Percentiles rank a stretch among this genome's conserved stretches.
Conservation (phyloP, 2,797 vertebrate genomes). For the Coilia nasus region DNA sequence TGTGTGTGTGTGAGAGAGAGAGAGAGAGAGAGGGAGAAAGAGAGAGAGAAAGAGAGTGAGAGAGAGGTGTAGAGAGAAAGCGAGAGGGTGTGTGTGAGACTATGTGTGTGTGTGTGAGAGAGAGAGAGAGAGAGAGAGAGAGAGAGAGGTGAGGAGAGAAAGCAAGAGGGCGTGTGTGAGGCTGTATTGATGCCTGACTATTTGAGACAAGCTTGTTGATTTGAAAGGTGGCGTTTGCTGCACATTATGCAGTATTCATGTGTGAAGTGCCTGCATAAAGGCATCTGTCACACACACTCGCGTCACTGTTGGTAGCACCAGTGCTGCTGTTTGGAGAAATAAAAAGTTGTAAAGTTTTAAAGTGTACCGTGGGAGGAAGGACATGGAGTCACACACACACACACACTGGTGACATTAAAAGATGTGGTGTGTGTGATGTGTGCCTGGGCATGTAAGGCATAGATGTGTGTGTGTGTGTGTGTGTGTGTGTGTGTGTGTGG, state of each 20-base stretch:
- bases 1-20: too few species aligned
- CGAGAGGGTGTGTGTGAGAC: too few species aligned
- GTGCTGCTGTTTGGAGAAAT: neutral
- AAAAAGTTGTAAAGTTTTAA: neutral
- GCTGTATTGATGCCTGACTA: neutral
- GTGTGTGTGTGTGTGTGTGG: neutral
- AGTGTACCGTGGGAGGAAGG: neutral
- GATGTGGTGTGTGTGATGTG: neutral
- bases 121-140: too few species aligned
- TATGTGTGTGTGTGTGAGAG: neutral
- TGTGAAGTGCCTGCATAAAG: neutral
- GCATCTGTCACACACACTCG: neutral
- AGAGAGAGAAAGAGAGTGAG: too few species aligned
- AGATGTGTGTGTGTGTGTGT: neutral
- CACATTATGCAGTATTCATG: neutral
- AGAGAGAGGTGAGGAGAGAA: too few species aligned
- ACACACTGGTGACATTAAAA: neutral
- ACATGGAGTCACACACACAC: neutral
- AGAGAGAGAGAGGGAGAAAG: neutral
- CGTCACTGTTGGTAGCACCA: neutral
- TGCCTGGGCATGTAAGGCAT: too few species aligned
- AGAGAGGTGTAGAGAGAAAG: too few species aligned
- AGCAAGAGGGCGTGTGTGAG: too few species aligned
- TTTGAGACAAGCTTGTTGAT: conserved; percentile 2
- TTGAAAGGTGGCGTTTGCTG: neutral